Conservation (phyloP, 2,113 vertebrate genomes). For the Microcebus griseorufus region DNA sequence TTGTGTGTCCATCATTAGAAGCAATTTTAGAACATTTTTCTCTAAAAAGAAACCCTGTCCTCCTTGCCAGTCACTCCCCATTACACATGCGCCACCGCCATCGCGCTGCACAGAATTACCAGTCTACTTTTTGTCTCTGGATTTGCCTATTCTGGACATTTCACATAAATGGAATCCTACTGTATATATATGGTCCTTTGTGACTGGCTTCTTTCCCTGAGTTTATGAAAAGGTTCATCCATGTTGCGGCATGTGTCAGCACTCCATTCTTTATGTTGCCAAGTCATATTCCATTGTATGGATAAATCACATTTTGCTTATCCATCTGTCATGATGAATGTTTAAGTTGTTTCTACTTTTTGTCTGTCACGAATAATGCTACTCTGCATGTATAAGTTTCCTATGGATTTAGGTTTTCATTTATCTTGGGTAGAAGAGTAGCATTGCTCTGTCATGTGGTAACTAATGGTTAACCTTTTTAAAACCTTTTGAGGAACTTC, state of each 20-base stretch:
- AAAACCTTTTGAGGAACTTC: not conserved
- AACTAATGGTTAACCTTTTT: not conserved
- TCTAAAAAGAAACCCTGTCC: not conserved
- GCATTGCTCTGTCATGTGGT: not conserved
- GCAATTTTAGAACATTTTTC: not conserved
- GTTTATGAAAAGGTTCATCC: not conserved
- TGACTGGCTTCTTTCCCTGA: not conserved
- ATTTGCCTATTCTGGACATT: not conserved
- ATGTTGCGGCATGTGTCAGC: not conserved
- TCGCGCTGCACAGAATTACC: not conserved
- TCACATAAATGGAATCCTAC: not conserved
- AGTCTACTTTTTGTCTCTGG: not conserved
- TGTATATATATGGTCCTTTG: not conserved
- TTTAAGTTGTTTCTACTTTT: not conserved
- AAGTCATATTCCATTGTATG: not conserved
- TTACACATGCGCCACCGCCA: not conserved
- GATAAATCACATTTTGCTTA: not conserved
- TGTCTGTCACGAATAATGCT: not conserved
- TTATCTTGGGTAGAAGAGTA: not conserved
- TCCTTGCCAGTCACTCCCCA: not conserved
- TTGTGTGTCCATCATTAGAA: not conserved
- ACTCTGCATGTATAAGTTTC: not conserved
- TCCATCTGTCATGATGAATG: not conserved
- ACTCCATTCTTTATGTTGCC: not conserved
- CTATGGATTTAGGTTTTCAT: not conserved